These are phyloP conservation scores for Cottus gobio DNA, from an alignment of 2,113 vertebrate genomes.

Conservation along the genomic window DNA sequence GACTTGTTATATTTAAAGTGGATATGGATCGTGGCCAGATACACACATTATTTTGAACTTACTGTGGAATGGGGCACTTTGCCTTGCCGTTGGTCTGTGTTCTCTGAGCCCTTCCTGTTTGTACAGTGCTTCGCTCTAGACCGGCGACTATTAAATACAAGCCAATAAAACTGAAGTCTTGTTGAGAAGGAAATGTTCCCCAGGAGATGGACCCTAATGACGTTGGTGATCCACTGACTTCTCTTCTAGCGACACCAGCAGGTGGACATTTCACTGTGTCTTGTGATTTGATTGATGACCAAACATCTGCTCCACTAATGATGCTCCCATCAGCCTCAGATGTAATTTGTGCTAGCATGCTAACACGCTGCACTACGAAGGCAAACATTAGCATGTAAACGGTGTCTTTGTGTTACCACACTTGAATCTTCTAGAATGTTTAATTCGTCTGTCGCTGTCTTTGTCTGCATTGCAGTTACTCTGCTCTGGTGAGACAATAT, in stretches of 20 bases:
- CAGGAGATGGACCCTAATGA: neutral
- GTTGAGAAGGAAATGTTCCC: neutral
- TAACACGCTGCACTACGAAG: neutral
- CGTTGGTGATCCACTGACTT: neutral
- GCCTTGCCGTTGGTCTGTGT: too few species aligned
- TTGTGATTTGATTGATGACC: neutral
- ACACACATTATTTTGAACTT: neutral
- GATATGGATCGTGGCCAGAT: neutral
- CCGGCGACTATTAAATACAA: neutral
- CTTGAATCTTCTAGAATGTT: neutral
- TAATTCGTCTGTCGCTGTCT: neutral
- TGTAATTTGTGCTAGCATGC: neutral
- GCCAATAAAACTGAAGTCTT: neutral
- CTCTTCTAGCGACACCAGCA: neutral
- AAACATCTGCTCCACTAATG: neutral
- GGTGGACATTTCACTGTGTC: neutral
- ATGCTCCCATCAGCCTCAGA: neutral
- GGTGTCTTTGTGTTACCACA: neutral
- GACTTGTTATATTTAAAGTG: neutral
- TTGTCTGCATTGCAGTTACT: neutral
- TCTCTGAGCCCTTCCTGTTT: neutral
- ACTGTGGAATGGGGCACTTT: too few species aligned
- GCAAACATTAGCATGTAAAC: neutral
- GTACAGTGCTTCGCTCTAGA: neutral
- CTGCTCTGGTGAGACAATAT: neutral